A percentile compares a stretch with the other conserved stretches of the same genome.
Conservation (phyloP, 2,888 invertebrate species). For the Exocentrus adspersus region DNA sequence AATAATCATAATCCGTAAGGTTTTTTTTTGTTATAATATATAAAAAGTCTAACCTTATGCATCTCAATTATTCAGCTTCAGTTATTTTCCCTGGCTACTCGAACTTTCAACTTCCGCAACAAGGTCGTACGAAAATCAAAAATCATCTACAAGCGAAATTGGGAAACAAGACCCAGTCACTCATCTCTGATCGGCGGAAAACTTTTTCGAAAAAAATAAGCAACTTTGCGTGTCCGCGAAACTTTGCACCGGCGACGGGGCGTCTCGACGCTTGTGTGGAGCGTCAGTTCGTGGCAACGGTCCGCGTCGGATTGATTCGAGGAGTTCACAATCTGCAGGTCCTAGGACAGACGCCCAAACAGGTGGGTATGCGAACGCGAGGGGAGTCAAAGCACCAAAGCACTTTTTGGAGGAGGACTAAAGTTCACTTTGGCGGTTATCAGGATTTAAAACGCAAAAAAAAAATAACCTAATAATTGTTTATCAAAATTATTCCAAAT, state of each 20-base stretch:
- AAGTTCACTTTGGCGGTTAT: neutral
- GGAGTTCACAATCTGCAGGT: slow-evolving; percentile 11
- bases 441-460: too few species aligned
- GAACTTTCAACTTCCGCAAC: neutral
- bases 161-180: neutral
- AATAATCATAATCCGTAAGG: too few species aligned
- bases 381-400: slow-evolving; percentile 16
- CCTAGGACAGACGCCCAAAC: slow-evolving; percentile 19
- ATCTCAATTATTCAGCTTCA: neutral
- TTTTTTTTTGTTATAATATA: too few species aligned
- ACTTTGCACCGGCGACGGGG: slow-evolving; percentile 16
- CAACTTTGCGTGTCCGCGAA: slow-evolving; percentile 19
- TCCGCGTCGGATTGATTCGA: slow-evolving; percentile 24
- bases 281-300: slow-evolving; percentile 18
- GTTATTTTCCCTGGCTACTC: neutral
- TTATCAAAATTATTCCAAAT: too few species aligned
- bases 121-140: too few species aligned
- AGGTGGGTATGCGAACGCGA: slow-evolving; percentile 14
- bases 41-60: neutral
- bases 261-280: slow-evolving; percentile 20
- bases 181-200: neutral
- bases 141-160: neutral
- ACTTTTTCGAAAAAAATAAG: neutral
- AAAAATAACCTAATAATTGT: too few species aligned
- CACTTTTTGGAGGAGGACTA: neutral